Percentiles rank a stretch among this genome's conserved stretches.
phyloP scores from a whole-genome alignment of 2,113 vertebrate genomes.

The Argyrosomus japonicus region DNA sequence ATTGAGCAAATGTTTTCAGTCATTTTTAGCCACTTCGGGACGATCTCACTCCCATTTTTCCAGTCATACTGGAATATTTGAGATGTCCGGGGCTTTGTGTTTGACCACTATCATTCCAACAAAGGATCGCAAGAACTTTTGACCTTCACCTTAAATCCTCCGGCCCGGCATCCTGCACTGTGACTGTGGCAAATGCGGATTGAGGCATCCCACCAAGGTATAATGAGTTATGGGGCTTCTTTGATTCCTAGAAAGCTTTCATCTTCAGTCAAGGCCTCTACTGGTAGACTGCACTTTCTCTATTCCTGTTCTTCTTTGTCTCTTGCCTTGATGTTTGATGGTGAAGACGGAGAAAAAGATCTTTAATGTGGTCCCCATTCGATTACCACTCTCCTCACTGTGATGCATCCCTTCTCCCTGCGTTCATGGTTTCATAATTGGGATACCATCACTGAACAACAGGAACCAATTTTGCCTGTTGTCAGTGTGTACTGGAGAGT shows the following conservation, averaged over 20 bases:
- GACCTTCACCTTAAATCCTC: constrained; percentile 50
- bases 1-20: background rate
- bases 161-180: constrained; percentile 45
- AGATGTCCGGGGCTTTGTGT: background rate
- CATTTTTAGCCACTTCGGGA: background rate
- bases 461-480: constrained; percentile 67
- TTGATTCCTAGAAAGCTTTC: constrained; percentile 80
- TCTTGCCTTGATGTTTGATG: constrained; percentile 76
- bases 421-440: constrained; percentile 69
- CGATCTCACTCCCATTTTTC: background rate
- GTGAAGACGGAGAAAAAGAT: constrained; percentile 66
- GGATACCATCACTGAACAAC: constrained; percentile 64
- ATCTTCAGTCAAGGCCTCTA: constrained; percentile 79
- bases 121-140: constrained; percentile 13
- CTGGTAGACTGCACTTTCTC: constrained; percentile 72
- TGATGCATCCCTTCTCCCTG: constrained; percentile 43
- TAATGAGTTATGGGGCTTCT: constrained; percentile 79
- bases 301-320: constrained; percentile 74
- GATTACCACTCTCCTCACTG: constrained; percentile 54
- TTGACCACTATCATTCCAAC: constrained; percentile 20
- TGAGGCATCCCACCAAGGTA: constrained; percentile 74
- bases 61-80: background rate
- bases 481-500: constrained; percentile 53
- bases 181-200: constrained; percentile 54
- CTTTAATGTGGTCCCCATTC: constrained; percentile 69